Evolutionary conservation across 2,888 invertebrate genomes (phyloP).

Genomic region (Lasioglossum marginatum): DNA sequence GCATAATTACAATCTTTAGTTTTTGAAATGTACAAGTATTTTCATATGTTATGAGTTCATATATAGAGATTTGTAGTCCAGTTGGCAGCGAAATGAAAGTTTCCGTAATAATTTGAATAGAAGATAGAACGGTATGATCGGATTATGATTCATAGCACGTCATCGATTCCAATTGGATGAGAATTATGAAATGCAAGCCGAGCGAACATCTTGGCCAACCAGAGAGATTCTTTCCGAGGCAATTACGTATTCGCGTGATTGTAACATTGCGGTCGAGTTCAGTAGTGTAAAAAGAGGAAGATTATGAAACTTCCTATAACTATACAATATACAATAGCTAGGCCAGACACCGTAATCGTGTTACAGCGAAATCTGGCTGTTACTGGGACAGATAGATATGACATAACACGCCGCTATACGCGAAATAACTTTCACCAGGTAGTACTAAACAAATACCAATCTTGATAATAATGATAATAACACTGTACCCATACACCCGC

Average conservation of each 20-base stretch:
- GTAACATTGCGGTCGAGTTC: conserved; percentile 3
- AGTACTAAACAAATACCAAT: neutral
- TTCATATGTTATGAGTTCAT: neutral
- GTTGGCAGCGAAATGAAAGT: neutral
- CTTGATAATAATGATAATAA: conserved; percentile 41
- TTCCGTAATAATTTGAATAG: neutral
- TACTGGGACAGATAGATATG: conserved; percentile 57
- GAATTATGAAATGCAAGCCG: neutral
- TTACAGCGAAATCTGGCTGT: conserved; percentile 38
- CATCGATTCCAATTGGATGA: neutral
- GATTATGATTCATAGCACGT: neutral
- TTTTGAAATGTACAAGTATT: neutral
- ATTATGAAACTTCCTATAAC: neutral
- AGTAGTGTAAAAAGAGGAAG: neutral
- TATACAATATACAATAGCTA: neutral
- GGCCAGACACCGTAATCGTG: conserved; percentile 2
- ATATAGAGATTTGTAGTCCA: too few species aligned
- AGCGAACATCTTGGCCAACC: neutral
- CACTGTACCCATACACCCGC: conserved; percentile 34
- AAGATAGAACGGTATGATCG: neutral
- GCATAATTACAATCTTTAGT: neutral
- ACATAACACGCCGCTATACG: conserved; percentile 68
- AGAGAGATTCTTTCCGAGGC: neutral
- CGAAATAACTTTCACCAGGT: conserved; percentile 74
- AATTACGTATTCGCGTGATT: neutral